These are phyloP conservation scores for Pemphredon lugubris DNA, from an alignment of 2,888 invertebrate genomes.

Conservation along the genomic window DNA sequence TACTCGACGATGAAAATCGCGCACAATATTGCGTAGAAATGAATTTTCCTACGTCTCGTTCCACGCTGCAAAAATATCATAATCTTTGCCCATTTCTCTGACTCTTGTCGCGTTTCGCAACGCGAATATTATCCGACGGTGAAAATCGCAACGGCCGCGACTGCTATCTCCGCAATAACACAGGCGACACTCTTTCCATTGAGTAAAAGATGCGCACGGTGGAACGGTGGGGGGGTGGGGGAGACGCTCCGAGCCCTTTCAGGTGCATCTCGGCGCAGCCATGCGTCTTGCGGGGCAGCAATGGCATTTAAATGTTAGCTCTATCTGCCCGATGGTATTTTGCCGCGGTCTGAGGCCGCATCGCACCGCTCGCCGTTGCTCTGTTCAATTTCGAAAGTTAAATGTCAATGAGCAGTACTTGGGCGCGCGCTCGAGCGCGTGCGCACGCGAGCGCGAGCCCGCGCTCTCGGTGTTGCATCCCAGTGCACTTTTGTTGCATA, in stretches of 20 bases:
- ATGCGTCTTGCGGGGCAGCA: constrained; percentile 62
- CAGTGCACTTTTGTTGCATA: constrained; percentile 26
- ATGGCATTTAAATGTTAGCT: constrained; percentile 80
- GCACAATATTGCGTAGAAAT: too few relatives aligned
- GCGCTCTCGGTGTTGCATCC: too few relatives aligned
- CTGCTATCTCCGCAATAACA: too few relatives aligned
- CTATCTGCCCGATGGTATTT: constrained; percentile 77
- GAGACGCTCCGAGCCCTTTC: constrained; percentile 22
- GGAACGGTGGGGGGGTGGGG: neutral
- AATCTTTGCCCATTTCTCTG: too few relatives aligned
- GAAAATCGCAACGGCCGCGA: too few relatives aligned
- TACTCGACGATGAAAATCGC: too few relatives aligned
- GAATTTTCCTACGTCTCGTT: too few relatives aligned
- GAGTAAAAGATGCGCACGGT: neutral
- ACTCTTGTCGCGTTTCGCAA: neutral
- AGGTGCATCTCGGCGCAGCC: constrained; percentile 51
- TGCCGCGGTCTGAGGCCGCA: constrained; percentile 61
- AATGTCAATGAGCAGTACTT: constrained; percentile 74
- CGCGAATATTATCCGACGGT: too few relatives aligned
- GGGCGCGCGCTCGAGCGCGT: constrained; percentile 7
- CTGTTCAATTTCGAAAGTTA: constrained; percentile 78
- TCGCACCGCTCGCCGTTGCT: constrained; percentile 59
- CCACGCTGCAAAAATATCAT: too few relatives aligned
- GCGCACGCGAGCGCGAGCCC: too few relatives aligned
- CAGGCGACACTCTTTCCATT: neutral